phyloP scores from a whole-genome alignment of 2,888 invertebrate genomes.

The Sinotaia quadrata region DNA sequence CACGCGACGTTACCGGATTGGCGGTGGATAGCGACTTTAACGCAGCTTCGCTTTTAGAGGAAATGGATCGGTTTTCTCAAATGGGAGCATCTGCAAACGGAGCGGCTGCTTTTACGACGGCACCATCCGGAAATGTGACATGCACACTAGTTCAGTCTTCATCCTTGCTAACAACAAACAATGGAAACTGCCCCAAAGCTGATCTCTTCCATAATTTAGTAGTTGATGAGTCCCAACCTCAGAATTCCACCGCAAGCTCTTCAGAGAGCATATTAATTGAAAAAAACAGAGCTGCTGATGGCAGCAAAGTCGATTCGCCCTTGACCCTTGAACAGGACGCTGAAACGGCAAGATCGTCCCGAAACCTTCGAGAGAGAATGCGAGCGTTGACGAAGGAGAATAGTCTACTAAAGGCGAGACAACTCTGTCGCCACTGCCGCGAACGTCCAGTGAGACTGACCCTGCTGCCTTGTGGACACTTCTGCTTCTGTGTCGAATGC shows the following conservation, averaged over 20 bases:
- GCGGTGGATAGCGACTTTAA: too few species aligned
- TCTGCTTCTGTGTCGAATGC: background rate
- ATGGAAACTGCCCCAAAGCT: background rate
- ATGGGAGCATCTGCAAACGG: too few species aligned
- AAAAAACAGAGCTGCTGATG: too few species aligned
- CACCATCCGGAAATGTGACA: too few species aligned
- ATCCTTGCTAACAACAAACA: too few species aligned
- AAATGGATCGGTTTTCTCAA: too few species aligned
- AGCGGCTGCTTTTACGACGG: too few species aligned
- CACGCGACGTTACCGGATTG: background rate
- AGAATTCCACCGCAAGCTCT: background rate
- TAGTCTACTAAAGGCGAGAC: background rate
- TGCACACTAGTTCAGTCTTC: too few species aligned
- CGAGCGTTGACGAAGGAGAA: background rate
- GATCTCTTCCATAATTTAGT: background rate
- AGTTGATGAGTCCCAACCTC: background rate
- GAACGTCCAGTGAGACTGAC: background rate
- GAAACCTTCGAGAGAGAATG: background rate
- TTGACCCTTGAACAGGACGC: too few species aligned
- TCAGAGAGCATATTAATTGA: background rate
- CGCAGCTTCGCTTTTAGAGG: too few species aligned
- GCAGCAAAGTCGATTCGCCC: too few species aligned
- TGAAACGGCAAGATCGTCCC: background rate
- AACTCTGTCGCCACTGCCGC: background rate
- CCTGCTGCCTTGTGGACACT: slow-evolving; percentile 16